phyloP scores from a whole-genome alignment of 1,140 invertebrate genomes.

The Lethocerus indicus region DNA sequence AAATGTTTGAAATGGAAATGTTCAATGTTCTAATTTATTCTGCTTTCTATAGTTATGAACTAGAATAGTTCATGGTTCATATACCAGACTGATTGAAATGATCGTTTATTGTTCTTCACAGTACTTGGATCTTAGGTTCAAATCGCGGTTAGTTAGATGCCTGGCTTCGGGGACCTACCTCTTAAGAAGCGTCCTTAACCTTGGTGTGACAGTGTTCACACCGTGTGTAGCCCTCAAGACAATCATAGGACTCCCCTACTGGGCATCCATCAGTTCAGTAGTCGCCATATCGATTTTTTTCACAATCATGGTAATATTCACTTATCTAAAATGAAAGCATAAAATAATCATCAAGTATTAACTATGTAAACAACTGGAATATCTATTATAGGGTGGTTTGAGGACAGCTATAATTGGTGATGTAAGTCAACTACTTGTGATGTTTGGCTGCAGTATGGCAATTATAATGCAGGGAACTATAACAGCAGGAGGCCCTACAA shows the following conservation, averaged over 20 bases:
- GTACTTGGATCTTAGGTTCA: constrained; percentile 68
- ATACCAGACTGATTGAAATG: background rate
- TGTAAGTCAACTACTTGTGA: constrained; percentile 72
- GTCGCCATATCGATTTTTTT: constrained; percentile 57
- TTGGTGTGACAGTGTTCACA: constrained; percentile 69
- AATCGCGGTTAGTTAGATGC: constrained; percentile 52
- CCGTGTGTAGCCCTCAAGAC: constrained; percentile 66
- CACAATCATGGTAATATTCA: constrained; percentile 45
- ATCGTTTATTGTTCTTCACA: constrained; percentile 18
- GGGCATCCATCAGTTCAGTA: constrained; percentile 56
- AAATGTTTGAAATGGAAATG: no score
- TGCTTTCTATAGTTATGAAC: no score
- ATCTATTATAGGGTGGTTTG: constrained; percentile 51
- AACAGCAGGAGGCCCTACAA: constrained; percentile 42
- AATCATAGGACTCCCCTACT: constrained; percentile 61
- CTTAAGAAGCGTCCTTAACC: constrained; percentile 56
- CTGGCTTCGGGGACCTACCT: constrained; percentile 66
- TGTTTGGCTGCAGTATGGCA: constrained; percentile 61
- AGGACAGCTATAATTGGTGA: constrained; percentile 77
- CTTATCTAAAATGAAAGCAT: background rate
- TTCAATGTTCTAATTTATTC: no score
- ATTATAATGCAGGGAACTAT: constrained; percentile 59
- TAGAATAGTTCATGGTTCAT: no score
- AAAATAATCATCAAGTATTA: background rate
- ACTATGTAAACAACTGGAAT: background rate